A percentile compares a stretch with the other conserved stretches of the same genome.
phyloP scores from a whole-genome alignment of 2,797 vertebrate species.

The Crenichthys baileyi region DNA sequence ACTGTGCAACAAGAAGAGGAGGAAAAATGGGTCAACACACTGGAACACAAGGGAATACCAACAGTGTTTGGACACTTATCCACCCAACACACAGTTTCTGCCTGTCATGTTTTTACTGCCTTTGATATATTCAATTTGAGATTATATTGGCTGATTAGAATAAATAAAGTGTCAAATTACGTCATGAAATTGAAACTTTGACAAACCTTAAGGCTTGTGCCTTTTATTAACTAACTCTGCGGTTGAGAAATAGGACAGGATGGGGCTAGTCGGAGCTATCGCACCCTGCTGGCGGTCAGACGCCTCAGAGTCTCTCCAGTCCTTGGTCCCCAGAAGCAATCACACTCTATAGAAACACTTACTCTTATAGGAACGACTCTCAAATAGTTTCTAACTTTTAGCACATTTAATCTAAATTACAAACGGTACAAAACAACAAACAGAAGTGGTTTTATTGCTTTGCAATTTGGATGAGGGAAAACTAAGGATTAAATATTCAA shows the following conservation, averaged over 20 bases:
- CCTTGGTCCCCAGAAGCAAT: too few relatives aligned
- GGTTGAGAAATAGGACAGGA: background rate
- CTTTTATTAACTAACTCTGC: background rate
- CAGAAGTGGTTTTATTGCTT: too few relatives aligned
- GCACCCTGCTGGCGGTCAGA: too few relatives aligned
- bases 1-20: background rate
- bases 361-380: too few relatives aligned
- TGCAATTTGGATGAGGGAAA: too few relatives aligned
- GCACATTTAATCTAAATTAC: too few relatives aligned
- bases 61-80: background rate
- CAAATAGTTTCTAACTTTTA: too few relatives aligned
- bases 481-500: too few relatives aligned
- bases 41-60: constrained; percentile 14
- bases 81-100: background rate
- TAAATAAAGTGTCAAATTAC: background rate
- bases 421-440: too few relatives aligned
- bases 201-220: background rate
- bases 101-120: background rate
- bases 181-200: background rate
- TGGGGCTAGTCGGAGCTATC: too few relatives aligned
- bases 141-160: background rate
- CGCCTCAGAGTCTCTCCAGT: too few relatives aligned
- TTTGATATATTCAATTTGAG: constrained; percentile 5
- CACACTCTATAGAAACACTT: too few relatives aligned
- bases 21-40: constrained; percentile 38